These are phyloP conservation scores for Venusia cambrica DNA, from an alignment of 2,888 invertebrate genomes.

Conservation along the genomic window DNA sequence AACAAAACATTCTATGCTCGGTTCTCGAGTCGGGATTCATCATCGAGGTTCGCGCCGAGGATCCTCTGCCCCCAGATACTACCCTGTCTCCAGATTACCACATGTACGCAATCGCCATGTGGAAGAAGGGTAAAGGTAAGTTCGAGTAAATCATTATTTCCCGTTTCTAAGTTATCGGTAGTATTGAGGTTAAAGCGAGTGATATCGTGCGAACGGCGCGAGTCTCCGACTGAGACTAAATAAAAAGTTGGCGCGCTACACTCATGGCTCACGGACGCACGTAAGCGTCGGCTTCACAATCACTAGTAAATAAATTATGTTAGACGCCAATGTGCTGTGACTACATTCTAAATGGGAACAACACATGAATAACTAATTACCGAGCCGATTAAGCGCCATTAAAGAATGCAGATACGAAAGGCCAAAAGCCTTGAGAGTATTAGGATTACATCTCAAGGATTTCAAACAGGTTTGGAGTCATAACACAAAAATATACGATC, in stretches of 20 bases:
- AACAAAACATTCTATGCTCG: slow-evolving; percentile 86
- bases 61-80: slow-evolving; percentile 70
- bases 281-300: slow-evolving; percentile 49
- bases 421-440: slow-evolving; percentile 37
- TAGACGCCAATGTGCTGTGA: slow-evolving; percentile 28
- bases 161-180: slow-evolving; percentile 15
- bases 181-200: slow-evolving; percentile 31
- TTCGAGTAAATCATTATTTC: slow-evolving; percentile 32
- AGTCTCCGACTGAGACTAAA: slow-evolving; percentile 50
- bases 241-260: slow-evolving; percentile 48
- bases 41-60: slow-evolving; percentile 82
- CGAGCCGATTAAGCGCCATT: slow-evolving; percentile 33
- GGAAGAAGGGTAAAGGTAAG: slow-evolving; percentile 87
- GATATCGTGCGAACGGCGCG: slow-evolving; percentile 45
- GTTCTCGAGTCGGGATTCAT: slow-evolving; percentile 88
- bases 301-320: slow-evolving; percentile 62
- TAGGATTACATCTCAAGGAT: slow-evolving; percentile 23
- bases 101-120: slow-evolving; percentile 86
- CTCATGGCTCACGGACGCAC: slow-evolving; percentile 51
- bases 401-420: slow-evolving; percentile 35
- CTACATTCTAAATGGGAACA: slow-evolving; percentile 40
- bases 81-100: slow-evolving; percentile 74
- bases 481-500: slow-evolving; percentile 22
- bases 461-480: slow-evolving; percentile 28
- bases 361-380: slow-evolving; percentile 41